Base-by-base conservation (phyloP, 2,797 vertebrate species). In the Dermochelys coriacea region DNA sequence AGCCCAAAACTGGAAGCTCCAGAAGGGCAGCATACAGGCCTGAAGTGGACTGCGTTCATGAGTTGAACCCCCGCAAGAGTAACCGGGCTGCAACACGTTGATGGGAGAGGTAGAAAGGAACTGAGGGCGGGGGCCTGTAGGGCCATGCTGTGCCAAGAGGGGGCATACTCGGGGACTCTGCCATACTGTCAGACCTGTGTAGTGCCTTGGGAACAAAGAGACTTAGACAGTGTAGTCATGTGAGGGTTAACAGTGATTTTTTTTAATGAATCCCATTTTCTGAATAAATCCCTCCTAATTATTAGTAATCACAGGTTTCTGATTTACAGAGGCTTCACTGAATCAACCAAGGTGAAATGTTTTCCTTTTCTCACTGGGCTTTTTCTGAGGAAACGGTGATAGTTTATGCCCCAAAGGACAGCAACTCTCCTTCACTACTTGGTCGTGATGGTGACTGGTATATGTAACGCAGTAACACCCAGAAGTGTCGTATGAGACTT, bases 141-240 rank as follows among this genome's bases (percentile, higher is more conserved):
- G 9, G 18, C n/a, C 4, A 68, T 68, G 64, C 8, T 68, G 19
- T 37, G 64, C 31, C 59, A 68, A n/a, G 61, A 68, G 31, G 16
- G 34, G 64, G 18, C 8, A n/a, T 37, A 19, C n/a, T 71, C 18
- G 12, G n/a, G 19, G n/a, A 21, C 64, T 64, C 59, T 68, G 34
- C 8, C 64, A 68, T 10, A 37, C 64, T 41, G 10, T 41, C 64
- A 37, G n/a, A 37, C 18, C n/a, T 68, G n/a, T 37, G 64, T 19
- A 71, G 9, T 41, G n/a, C 8, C 88, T 91, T 19, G 52, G 90
- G 75, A 89, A 71, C 89, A 88, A 90, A 11, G 41, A 93, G 59
- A 79, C 49, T 84, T 81, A 4, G 55, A 25, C 29, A 45, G 41
- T n/a, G 41, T 29, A 89, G 59, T 91, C 37, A 68, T 19, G 25